phyloP scores from a whole-genome alignment of 1,140 invertebrate species.

The Zaprionus vittiger region DNA sequence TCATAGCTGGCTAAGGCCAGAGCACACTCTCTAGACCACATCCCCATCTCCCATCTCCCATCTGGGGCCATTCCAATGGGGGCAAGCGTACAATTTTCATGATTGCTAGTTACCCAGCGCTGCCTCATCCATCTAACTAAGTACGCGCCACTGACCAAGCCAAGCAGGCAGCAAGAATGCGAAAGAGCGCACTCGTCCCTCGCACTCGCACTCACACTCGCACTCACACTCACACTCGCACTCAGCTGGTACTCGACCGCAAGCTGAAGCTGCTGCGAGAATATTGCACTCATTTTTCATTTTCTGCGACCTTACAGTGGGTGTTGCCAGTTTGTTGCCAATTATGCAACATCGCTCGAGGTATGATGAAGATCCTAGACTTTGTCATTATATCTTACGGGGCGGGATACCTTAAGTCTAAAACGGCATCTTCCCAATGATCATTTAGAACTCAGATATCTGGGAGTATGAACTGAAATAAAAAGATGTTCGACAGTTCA shows the following conservation, averaged over 20 bases:
- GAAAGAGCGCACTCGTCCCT: slow-evolving; percentile 15
- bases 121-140: slow-evolving; percentile 63
- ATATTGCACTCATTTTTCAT: slow-evolving; percentile 35
- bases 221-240: slow-evolving; percentile 1
- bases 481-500: not conserved
- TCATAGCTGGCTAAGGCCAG: not conserved
- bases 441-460: not conserved
- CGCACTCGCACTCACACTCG: not conserved
- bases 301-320: slow-evolving; percentile 7
- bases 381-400: not conserved
- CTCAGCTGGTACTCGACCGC: not conserved
- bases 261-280: not conserved
- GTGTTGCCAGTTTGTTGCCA: slow-evolving; percentile 9
- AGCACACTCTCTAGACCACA: slow-evolving; percentile 1
- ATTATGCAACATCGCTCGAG: not conserved
- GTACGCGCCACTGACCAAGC: slow-evolving; percentile 76
- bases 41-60: not conserved
- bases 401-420: no score
- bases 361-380: not conserved
- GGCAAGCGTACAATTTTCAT: slow-evolving; percentile 73
- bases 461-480: not conserved
- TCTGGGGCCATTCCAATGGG: slow-evolving; percentile 24
- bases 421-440: not conserved
- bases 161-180: slow-evolving; percentile 22
- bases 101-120: slow-evolving; percentile 67